These are phyloP conservation scores for Triops cancriformis DNA, from an alignment of 1,140 invertebrate species.

Conservation along the genomic window DNA sequence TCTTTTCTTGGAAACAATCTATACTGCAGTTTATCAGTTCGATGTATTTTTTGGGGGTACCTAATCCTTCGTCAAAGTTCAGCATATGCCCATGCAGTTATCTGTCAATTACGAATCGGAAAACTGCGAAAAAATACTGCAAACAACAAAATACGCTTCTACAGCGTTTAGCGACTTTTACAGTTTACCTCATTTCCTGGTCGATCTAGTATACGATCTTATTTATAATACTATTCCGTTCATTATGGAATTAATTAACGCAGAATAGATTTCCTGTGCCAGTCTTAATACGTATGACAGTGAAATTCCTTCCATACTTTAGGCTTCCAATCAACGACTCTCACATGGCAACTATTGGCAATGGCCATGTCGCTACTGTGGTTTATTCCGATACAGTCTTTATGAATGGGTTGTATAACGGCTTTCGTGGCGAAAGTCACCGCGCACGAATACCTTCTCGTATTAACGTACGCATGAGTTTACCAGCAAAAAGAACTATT, in stretches of 20 bases:
- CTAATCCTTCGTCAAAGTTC: not conserved
- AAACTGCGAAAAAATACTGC: no score
- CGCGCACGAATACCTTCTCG: slow-evolving; percentile 35
- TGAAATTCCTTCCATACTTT: not conserved
- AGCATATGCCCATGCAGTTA: not conserved
- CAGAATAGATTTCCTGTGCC: no score
- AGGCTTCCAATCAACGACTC: slow-evolving; percentile 25
- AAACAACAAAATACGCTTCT: no score
- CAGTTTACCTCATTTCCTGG: no score
- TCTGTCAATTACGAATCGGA: not conserved
- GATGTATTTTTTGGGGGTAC: not conserved
- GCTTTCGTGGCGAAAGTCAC: slow-evolving; percentile 35
- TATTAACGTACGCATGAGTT: slow-evolving; percentile 31
- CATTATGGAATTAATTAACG: no score
- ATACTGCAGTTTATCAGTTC: not conserved
- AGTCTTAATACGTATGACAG: not conserved
- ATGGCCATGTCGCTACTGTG: slow-evolving; percentile 43
- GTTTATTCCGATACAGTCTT: slow-evolving; percentile 39
- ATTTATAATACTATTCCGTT: no score
- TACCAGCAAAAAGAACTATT: not conserved
- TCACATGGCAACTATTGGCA: slow-evolving; percentile 39
- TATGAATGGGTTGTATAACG: slow-evolving; percentile 45
- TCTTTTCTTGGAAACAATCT: no score
- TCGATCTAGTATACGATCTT: no score
- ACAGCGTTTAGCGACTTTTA: no score